These are phyloP conservation scores for Montifringilla adamsi DNA, from an alignment of 2,113 vertebrate species.

Conservation along the genomic window DNA sequence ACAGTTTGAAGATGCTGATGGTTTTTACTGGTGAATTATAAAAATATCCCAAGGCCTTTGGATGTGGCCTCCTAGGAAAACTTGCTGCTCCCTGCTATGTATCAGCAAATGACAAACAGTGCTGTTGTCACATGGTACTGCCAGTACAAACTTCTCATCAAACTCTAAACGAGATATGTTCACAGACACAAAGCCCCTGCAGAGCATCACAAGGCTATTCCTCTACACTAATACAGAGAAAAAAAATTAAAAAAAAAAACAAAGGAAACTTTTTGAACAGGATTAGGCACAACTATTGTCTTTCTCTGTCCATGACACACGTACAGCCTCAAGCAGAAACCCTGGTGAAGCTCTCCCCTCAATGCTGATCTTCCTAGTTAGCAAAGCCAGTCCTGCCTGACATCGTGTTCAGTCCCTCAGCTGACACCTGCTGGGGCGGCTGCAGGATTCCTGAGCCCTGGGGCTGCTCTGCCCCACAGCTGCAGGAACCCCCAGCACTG, in stretches of 20 bases:
- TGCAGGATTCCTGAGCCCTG: not conserved
- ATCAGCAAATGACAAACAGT: not conserved
- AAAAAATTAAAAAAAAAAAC: not conserved
- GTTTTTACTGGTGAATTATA: not conserved
- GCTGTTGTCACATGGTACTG: not conserved
- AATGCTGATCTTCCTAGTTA: not conserved
- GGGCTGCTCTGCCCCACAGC: not conserved
- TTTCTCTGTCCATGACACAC: not conserved
- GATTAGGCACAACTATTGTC: not conserved
- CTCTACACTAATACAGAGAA: not conserved
- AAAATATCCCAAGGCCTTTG: not conserved
- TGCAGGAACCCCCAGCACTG: fast-evolving
- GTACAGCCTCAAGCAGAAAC: not conserved
- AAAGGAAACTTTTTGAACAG: not conserved
- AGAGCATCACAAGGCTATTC: not conserved
- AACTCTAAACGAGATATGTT: not conserved
- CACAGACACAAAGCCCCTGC: not conserved
- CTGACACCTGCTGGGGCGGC: not conserved
- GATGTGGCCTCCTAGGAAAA: not conserved
- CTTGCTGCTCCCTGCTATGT: not conserved
- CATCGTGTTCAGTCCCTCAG: fast-evolving
- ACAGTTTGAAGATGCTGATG: not conserved
- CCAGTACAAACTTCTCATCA: not conserved
- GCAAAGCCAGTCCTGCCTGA: not conserved
- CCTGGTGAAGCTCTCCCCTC: not conserved